These are phyloP conservation scores for Acrossocheilus fasciatus DNA, from an alignment of 2,797 vertebrate species.

Conservation along the genomic window DNA sequence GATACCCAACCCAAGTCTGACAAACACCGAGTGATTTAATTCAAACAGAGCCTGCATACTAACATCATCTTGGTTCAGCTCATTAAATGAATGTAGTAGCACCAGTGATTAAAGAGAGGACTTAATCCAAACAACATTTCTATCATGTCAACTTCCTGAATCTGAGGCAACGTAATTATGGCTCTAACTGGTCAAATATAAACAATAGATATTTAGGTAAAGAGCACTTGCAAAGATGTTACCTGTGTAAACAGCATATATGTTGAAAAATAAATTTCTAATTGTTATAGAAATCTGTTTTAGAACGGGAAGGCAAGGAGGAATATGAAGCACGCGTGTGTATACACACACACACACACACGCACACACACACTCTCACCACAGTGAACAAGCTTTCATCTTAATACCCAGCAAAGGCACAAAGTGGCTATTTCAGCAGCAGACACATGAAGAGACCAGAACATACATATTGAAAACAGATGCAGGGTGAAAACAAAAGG, in stretches of 20 bases:
- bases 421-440: conserved; percentile 73
- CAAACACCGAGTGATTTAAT: not conserved
- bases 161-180: not conserved
- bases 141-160: conserved; percentile 22
- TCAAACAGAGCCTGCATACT: conserved; percentile 12
- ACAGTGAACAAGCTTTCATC: conserved; percentile 48
- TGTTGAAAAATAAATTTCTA: not conserved
- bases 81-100: conserved; percentile 23
- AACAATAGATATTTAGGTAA: not conserved
- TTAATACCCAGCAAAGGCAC: conserved; percentile 73
- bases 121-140: conserved; percentile 7
- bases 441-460: conserved; percentile 56
- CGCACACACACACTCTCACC: conserved; percentile 17
- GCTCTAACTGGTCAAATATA: conserved; percentile 12
- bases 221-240: conserved; percentile 36
- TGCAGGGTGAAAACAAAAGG: not conserved
- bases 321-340: not conserved
- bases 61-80: conserved; percentile 15
- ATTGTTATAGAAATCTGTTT: not conserved
- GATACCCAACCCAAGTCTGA: not conserved
- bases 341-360: not conserved
- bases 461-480: not conserved
- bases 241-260: conserved; percentile 10
- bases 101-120: conserved; percentile 11
- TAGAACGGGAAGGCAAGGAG: not conserved